phyloP scores from a whole-genome alignment of 1,140 invertebrate species.

The Drosophila nigrodunni region DNA sequence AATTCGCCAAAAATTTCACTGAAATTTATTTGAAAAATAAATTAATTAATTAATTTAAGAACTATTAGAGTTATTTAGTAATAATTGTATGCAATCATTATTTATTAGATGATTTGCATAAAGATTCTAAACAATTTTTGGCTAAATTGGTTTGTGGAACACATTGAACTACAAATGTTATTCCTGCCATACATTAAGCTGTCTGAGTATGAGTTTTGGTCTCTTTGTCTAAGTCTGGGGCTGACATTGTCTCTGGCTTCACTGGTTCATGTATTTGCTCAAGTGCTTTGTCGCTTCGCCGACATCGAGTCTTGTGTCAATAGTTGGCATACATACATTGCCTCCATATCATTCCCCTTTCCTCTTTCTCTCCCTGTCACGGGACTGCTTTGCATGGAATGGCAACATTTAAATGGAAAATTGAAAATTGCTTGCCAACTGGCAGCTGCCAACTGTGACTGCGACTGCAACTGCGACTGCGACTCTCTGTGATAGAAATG shows the following conservation, averaged over 20 bases:
- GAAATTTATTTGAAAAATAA: too few species aligned
- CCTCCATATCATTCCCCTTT: constrained; percentile 37
- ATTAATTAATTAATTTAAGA: too few species aligned
- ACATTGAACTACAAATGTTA: neutral
- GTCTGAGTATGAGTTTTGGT: constrained; percentile 6
- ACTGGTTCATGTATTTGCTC: constrained; percentile 62
- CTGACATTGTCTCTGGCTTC: constrained; percentile 56
- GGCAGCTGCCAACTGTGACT: constrained; percentile 22
- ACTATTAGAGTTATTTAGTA: too few species aligned
- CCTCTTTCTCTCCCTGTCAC: constrained; percentile 14
- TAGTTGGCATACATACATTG: constrained; percentile 75
- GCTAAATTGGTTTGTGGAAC: constrained; percentile 12
- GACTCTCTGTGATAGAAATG: neutral
- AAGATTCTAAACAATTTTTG: neutral
- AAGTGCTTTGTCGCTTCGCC: constrained; percentile 63
- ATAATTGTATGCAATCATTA: neutral
- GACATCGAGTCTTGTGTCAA: constrained; percentile 70
- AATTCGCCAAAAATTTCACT: neutral
- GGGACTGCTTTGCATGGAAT: constrained; percentile 73
- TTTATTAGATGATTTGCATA: neutral
- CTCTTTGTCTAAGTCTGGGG: neutral
- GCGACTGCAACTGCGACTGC: too few species aligned
- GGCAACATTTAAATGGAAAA: constrained; percentile 76
- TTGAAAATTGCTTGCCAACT: constrained; percentile 70
- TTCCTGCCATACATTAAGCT: constrained; percentile 2